A percentile compares a stretch with the other conserved stretches of the same genome.
phyloP scores from a whole-genome alignment of 2,797 vertebrate genomes.

The Morelia viridis region DNA sequence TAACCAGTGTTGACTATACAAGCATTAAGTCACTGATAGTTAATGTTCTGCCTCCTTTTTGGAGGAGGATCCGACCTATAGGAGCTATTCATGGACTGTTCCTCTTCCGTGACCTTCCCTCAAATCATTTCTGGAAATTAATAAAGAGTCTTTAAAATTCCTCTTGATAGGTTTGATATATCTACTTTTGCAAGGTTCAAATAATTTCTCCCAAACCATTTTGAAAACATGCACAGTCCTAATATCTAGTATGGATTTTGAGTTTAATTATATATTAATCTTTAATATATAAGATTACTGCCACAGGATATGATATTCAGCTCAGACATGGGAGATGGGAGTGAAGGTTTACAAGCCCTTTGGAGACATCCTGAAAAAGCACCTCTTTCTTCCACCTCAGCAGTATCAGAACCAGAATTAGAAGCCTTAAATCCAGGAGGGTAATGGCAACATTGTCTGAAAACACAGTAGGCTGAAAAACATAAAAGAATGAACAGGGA shows the following conservation, averaged over 20 bases:
- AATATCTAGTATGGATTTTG: neutral
- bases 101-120: neutral
- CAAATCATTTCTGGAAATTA: neutral
- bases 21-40: neutral
- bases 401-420: neutral
- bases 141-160: neutral
- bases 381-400: neutral
- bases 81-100: neutral
- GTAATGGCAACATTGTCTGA: neutral
- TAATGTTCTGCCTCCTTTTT: neutral
- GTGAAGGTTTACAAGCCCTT: neutral
- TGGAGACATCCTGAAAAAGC: neutral
- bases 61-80: neutral
- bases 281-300: neutral
- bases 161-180: neutral
- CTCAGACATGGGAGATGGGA: neutral
- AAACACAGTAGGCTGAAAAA: too few relatives aligned
- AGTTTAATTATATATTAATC: neutral
- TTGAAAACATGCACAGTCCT: neutral
- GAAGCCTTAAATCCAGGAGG: neutral
- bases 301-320: neutral
- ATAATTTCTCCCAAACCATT: neutral
- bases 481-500: too few relatives aligned
- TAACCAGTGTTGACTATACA: neutral
- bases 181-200: neutral